Evolutionary conservation across 1,140 invertebrate species (phyloP).

Genomic region (Riptortus pedestris): DNA sequence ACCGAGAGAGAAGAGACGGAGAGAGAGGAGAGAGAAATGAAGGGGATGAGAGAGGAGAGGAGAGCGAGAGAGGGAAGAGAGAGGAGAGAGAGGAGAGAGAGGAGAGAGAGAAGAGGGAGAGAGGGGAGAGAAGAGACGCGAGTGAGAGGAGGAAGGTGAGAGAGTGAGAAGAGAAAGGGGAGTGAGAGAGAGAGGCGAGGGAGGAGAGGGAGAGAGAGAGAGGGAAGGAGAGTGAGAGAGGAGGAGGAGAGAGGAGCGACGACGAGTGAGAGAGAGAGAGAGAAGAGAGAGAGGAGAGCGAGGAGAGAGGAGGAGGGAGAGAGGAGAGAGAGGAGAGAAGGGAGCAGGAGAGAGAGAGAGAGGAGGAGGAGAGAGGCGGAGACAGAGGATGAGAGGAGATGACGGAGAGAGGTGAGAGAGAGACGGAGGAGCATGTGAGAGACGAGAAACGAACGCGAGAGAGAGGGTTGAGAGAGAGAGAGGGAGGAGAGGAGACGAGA

Average conservation of each 20-base stretch:
- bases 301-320: not conserved
- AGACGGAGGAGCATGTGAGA: too few relatives aligned
- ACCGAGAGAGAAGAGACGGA: not conserved
- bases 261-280: not conserved
- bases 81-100: not conserved
- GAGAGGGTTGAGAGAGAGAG: not conserved
- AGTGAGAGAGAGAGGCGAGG: not conserved
- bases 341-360: too few relatives aligned
- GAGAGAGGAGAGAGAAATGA: not conserved
- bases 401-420: too few relatives aligned
- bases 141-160: not conserved
- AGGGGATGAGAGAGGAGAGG: not conserved
- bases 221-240: not conserved
- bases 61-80: not conserved
- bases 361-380: too few relatives aligned
- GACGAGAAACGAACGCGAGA: not conserved
- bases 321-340: too few relatives aligned
- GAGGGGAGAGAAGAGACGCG: not conserved
- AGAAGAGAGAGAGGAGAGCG: not conserved
- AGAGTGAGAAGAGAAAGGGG: constrained; percentile 45
- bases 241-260: not conserved
- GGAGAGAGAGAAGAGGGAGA: not conserved
- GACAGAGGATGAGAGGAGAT: too few relatives aligned
- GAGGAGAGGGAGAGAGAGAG: not conserved
- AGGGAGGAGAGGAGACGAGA: not conserved